Evolutionary conservation across 2,888 invertebrate genomes (phyloP), one percentile per base, ranked within the genome.

Genomic region (Drosophila peninsularis): DNA sequence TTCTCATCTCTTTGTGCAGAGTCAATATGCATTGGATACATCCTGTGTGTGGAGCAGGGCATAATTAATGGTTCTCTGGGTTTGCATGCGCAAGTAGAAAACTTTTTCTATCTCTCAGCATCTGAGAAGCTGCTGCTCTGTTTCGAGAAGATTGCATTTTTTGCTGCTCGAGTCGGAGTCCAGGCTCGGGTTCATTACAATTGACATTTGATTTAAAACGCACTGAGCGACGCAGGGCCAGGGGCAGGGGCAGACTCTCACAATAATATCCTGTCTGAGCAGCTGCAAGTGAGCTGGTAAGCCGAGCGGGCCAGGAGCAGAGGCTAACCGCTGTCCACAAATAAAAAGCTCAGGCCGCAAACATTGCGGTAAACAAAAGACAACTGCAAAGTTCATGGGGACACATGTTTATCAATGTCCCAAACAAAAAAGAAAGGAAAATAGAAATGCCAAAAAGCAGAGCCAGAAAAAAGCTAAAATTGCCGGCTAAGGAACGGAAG

Each of bases 391-490:
- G 78, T 73, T 77, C 78, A 74, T 74, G 21, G 55, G 62, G 69
- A 73, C 74, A 78, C 78, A 80, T 80, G 81, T 80, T 78, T 80
- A 78, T 80, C 74, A 78, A 78, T 77, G 78, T 80, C 67, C 50
- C 58, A 44, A 62, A 45, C 37, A 62, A 39, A 62, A 61, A 49
- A 21, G 44, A 53, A 56, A 56, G 62, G 10, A 11, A 45, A 41
- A 44, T 55, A 45, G 11, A 49, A 27, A 52, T n/a, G 41, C 42
- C 19, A 37, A 30, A 45, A 42, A 30, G 21, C 30, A 34, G 37
- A 47, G 52, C 37, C 5, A 24, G 34, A 4, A 17, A 37, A 52
- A 61, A 41, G 44, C n/a, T 41, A 52, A 58, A 57, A 70, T 50
- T 58, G 49, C 27, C 63, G 65, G 62, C 76, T 68, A 68, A 75